Evolutionary conservation across 2,113 vertebrate genomes (phyloP).

Genomic region (Danio rerio): DNA sequence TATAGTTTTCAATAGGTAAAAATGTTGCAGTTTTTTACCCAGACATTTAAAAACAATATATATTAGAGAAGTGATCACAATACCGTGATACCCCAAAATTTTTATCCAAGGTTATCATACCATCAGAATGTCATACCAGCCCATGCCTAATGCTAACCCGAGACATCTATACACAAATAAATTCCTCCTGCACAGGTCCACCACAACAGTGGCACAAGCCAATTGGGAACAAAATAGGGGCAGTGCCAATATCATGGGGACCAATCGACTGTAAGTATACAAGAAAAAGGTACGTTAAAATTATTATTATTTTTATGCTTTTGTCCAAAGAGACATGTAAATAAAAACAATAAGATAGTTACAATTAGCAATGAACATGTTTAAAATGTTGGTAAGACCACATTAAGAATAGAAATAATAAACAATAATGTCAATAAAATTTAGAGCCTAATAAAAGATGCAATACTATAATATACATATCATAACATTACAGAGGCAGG

Average conservation of each 20-base stretch:
- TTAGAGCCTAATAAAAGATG: background rate
- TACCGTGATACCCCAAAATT: too few relatives aligned
- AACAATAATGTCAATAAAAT: background rate
- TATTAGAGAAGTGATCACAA: too few relatives aligned
- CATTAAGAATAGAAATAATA: background rate
- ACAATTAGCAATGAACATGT: background rate
- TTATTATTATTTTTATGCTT: too few relatives aligned
- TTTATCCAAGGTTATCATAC: too few relatives aligned
- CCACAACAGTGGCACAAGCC: slow-evolving; percentile 1
- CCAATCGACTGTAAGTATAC: background rate
- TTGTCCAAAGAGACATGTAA: too few relatives aligned
- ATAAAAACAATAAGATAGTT: background rate
- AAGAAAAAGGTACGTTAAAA: too few relatives aligned
- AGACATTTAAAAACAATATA: too few relatives aligned
- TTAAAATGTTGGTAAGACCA: background rate
- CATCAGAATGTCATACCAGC: too few relatives aligned
- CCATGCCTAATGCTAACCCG: too few relatives aligned
- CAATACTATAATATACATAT: background rate
- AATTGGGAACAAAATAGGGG: background rate
- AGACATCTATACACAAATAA: background rate
- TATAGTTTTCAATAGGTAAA: too few relatives aligned
- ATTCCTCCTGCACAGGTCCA: background rate
- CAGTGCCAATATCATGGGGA: background rate
- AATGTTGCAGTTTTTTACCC: too few relatives aligned
- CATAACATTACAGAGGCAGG: background rate